phyloP scores from a whole-genome alignment of 2,113 vertebrate species.

The Pao palembangensis region DNA sequence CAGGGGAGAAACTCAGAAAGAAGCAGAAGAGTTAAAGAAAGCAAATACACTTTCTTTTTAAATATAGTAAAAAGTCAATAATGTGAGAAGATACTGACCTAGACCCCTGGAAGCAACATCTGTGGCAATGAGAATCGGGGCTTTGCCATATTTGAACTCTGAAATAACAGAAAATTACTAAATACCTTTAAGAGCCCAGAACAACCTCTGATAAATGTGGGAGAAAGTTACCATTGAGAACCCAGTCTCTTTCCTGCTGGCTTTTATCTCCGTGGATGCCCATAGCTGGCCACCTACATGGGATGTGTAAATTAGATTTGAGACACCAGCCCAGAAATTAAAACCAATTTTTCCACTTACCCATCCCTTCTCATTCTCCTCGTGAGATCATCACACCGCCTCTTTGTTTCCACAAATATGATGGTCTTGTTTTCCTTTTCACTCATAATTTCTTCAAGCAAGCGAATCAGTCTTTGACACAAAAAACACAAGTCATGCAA shows the following conservation, averaged over 20 bases:
- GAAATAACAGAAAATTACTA: conserved; percentile 38
- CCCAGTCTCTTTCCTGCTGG: conserved; percentile 98
- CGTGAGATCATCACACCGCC: conserved; percentile 95
- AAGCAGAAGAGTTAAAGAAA: conserved; percentile 98
- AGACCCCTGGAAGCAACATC: conserved; percentile 98
- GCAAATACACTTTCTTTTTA: conserved; percentile 92
- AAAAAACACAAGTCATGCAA: neutral
- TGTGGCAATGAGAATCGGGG: conserved; percentile 97
- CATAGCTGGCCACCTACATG: conserved; percentile 90
- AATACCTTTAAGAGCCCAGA: neutral
- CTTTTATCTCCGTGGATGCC: conserved; percentile 99
- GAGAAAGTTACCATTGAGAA: conserved; percentile 86
- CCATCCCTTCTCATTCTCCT: conserved; percentile 96
- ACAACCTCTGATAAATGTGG: fast-evolving
- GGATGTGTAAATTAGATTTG: neutral
- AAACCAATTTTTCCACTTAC: conserved; percentile 66
- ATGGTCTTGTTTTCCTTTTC: conserved; percentile 99
- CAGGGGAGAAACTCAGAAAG: conserved; percentile 95
- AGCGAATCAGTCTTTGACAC: conserved; percentile 83
- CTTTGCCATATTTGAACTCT: conserved; percentile 98
- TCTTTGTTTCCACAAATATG: conserved; percentile 98
- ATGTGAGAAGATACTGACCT: conserved; percentile 86
- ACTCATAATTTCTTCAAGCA: conserved; percentile 98
- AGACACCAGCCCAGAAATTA: neutral
- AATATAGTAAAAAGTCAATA: conserved; percentile 43